Conservation (phyloP, 1,140 invertebrate species). For the Atta cephalotes region DNA sequence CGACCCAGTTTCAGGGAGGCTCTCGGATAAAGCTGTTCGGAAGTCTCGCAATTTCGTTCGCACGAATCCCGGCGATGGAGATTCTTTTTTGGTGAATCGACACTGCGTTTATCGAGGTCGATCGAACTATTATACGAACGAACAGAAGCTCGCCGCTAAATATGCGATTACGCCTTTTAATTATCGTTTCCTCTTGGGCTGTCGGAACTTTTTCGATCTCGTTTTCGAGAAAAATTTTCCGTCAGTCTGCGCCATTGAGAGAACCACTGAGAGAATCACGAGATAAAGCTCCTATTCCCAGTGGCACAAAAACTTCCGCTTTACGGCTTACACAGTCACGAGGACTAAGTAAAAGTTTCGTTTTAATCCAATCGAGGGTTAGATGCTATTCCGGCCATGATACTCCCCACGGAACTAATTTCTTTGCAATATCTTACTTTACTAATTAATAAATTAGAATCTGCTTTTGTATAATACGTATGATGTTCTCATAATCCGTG, state of each 20-base stretch:
- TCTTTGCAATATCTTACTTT: slow-evolving; percentile 24
- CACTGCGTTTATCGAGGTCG: slow-evolving; percentile 20
- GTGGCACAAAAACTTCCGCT: slow-evolving; percentile 25
- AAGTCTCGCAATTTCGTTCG: slow-evolving; percentile 9
- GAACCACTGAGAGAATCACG: neutral
- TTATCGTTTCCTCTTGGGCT: neutral
- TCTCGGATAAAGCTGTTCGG: slow-evolving; percentile 27
- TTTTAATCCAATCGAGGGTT: slow-evolving; percentile 56
- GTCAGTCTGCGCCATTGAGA: neutral
- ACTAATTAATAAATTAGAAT: slow-evolving; percentile 36
- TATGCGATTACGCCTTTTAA: slow-evolving; percentile 40
- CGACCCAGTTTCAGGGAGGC: neutral
- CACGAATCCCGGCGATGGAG: neutral
- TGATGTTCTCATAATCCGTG: slow-evolving; percentile 20
- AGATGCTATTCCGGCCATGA: neutral
- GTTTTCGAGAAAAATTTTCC: slow-evolving; percentile 28
- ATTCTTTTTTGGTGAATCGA: neutral
- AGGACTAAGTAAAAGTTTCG: slow-evolving; percentile 59
- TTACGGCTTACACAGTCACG: slow-evolving; percentile 28
- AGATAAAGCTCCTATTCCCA: slow-evolving; percentile 51
- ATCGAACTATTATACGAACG: neutral
- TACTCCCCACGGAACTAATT: slow-evolving; percentile 9
- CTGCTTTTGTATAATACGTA: neutral
- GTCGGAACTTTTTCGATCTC: slow-evolving; percentile 33
- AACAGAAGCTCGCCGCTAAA: slow-evolving; percentile 9